Conservation (phyloP, 2,113 vertebrate genomes). For the Suncus etruscus region DNA sequence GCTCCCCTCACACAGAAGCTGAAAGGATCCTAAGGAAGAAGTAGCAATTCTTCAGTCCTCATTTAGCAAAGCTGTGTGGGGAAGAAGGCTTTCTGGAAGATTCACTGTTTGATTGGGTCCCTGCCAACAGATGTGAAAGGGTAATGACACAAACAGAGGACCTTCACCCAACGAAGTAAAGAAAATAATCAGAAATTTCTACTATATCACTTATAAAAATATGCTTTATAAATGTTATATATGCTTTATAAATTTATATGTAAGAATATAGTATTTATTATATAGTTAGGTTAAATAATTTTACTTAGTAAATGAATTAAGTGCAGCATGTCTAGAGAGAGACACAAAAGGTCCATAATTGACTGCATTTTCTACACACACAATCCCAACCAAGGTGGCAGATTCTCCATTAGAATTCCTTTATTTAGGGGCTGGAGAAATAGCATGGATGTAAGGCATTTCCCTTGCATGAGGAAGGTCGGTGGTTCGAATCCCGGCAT, state of each 20-base stretch:
- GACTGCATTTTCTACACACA: no score
- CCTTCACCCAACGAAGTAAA: no score
- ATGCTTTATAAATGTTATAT: background rate
- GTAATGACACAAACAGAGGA: background rate
- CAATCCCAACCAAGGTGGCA: no score
- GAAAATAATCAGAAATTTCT: no score
- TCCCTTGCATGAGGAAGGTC: no score
- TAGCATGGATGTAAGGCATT: no score
- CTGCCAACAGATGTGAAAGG: background rate
- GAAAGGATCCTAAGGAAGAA: background rate
- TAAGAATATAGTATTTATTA: background rate
- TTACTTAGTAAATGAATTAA: background rate
- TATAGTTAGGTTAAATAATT: background rate
- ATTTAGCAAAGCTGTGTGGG: background rate
- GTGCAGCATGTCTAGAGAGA: no score
- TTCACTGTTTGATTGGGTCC: background rate
- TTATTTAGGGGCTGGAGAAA: no score
- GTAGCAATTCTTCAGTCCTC: background rate
- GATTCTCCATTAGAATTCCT: no score
- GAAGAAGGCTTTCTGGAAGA: background rate
- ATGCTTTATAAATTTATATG: background rate
- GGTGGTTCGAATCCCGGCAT: no score
- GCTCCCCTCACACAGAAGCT: background rate
- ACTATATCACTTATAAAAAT: no score
- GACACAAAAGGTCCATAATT: no score